These are phyloP conservation scores for Epiperipatus broadwayi DNA, from an alignment of 2,888 invertebrate species.

Conservation along the genomic window DNA sequence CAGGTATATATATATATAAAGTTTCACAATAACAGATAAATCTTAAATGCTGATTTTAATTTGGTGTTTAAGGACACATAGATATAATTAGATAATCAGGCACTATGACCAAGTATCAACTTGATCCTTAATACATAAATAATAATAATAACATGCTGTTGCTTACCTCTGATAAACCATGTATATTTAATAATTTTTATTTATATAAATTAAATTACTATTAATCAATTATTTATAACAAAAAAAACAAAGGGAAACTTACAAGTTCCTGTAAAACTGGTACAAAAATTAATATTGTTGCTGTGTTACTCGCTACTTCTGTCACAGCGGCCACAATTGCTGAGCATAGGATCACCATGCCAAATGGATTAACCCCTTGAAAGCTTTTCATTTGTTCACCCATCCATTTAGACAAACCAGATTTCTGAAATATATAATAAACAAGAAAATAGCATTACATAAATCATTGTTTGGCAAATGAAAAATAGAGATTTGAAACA, in stretches of 20 bases:
- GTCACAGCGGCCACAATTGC: conserved; percentile 59
- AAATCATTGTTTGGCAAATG: not conserved
- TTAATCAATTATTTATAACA: conserved; percentile 3
- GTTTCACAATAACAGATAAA: no score
- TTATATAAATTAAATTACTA: no score
- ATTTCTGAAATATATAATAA: conserved; percentile 27
- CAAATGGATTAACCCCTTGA: conserved; percentile 39
- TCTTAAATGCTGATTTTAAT: no score
- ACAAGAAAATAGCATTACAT: not conserved
- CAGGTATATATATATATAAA: no score
- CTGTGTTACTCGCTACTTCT: conserved; percentile 75
- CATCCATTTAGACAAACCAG: conserved; percentile 54
- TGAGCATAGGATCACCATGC: conserved; percentile 53
- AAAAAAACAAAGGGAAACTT: conserved; percentile 17
- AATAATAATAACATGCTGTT: no score
- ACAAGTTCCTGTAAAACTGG: conserved; percentile 55
- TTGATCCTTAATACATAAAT: no score
- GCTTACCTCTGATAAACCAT: no score
- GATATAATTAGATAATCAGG: no score
- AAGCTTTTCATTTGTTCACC: conserved; percentile 49
- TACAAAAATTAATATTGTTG: conserved; percentile 66
- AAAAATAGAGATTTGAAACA: no score
- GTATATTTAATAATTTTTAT: no score
- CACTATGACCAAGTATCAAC: no score
- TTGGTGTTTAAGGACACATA: no score